Conservation (phyloP, 2,113 vertebrate genomes). For the Sitta europaea region DNA sequence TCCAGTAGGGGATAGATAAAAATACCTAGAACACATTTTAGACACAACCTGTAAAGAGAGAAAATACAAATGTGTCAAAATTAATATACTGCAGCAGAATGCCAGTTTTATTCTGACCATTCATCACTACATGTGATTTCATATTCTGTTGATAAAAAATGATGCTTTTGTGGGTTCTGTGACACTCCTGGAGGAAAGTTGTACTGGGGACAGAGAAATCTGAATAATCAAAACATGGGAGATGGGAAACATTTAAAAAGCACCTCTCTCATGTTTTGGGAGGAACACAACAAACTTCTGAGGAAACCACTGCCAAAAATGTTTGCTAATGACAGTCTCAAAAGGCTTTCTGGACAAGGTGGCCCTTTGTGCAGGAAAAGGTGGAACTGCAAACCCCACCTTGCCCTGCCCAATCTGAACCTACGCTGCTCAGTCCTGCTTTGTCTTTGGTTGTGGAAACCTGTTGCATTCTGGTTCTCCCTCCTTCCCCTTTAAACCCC, state of each 20-base stretch:
- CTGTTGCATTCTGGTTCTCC: not conserved
- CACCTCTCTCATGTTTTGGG: not conserved
- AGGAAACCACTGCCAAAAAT: not conserved
- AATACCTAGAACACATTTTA: not conserved
- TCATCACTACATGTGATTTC: not conserved
- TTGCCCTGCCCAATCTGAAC: not conserved
- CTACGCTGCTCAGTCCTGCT: not conserved
- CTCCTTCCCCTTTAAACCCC: not conserved
- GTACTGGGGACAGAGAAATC: not conserved
- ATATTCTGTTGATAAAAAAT: not conserved
- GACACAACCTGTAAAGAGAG: not conserved
- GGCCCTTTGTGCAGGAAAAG: not conserved
- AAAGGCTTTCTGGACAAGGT: not conserved
- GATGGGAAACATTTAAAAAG: not conserved
- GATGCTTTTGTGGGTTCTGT: not conserved
- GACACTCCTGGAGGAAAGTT: not conserved
- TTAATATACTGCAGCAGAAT: constrained; percentile 23
- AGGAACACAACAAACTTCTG: not conserved
- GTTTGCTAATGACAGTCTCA: not conserved
- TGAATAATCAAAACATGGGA: not conserved
- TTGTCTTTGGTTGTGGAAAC: not conserved
- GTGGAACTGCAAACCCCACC: not conserved
- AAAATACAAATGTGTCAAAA: constrained; percentile 18
- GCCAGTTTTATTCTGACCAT: not conserved
- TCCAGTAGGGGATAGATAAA: not conserved